These are phyloP conservation scores for Cynodonichthys magdalenae DNA, from an alignment of 2,797 vertebrate genomes.

Conservation along the genomic window DNA sequence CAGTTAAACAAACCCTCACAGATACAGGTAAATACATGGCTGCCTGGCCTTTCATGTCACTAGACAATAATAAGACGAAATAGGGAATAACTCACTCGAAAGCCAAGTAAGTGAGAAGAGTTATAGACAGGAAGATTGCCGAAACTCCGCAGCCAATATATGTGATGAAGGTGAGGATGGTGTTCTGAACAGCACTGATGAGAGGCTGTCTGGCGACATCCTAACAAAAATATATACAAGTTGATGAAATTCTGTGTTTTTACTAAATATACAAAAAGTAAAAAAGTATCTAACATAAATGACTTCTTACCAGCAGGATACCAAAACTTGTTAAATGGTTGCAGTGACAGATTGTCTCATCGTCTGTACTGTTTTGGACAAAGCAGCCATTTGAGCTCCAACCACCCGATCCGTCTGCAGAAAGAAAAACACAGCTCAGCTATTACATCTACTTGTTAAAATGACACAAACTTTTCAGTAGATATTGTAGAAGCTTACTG, in stretches of 20 bases:
- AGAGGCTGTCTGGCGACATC: constrained; percentile 77
- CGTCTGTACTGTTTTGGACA: constrained; percentile 77
- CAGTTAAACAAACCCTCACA: no score
- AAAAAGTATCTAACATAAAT: background rate
- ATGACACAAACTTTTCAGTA: constrained; percentile 44
- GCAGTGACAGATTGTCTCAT: constrained; percentile 89
- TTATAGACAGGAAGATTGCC: constrained; percentile 92
- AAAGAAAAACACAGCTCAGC: background rate
- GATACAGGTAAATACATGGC: no score
- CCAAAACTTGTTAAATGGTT: constrained; percentile 96
- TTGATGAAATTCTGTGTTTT: no score
- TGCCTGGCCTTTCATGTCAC: no score
- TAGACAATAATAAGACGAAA: background rate
- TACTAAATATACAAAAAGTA: no score
- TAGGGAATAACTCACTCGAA: constrained; percentile 87
- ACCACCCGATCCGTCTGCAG: constrained; percentile 80
- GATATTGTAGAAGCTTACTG: constrained; percentile 73
- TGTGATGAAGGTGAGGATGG: constrained; percentile 91
- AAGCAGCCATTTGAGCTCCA: constrained; percentile 89
- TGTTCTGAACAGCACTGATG: constrained; percentile 71
- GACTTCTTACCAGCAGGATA: constrained; percentile 88
- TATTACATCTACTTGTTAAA: background rate
- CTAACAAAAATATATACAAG: constrained; percentile 70
- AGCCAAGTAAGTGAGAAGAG: constrained; percentile 92
- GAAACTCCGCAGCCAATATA: constrained; percentile 96